A percentile compares a stretch with the other conserved stretches of the same genome.
Conservation (phyloP, 2,113 vertebrate species). For the Nipponia nippon region DNA sequence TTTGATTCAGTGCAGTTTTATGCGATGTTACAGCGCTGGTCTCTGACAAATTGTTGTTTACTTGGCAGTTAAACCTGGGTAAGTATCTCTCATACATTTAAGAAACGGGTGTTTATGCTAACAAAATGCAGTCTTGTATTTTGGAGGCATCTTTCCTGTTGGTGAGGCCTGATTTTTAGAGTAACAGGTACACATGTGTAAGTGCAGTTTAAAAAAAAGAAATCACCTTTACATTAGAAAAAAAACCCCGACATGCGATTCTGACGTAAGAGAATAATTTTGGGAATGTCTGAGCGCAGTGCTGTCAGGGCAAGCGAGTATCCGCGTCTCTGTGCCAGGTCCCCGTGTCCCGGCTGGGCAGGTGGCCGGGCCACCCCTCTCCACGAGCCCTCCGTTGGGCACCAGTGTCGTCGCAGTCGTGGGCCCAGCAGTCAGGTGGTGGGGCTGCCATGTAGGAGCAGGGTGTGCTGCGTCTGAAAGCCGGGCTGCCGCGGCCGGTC, state of each 20-base stretch:
- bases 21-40: not conserved
- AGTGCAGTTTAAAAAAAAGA: not conserved
- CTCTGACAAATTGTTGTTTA: not conserved
- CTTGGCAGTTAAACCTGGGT: not conserved
- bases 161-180: not conserved
- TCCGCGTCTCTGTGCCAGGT: rapidly evolving
- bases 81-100: not conserved
- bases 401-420: rapidly evolving
- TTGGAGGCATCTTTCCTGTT: not conserved
- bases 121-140: not conserved
- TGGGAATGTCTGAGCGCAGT: not conserved
- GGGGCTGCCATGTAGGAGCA: not conserved
- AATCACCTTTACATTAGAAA: not conserved
- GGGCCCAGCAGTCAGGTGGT: not conserved
- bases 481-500: rapidly evolving
- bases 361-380: not conserved
- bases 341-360: rapidly evolving
- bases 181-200: not conserved
- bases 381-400: not conserved
- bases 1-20: not conserved
- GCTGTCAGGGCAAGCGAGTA: not conserved
- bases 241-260: not conserved
- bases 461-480: not conserved
- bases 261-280: not conserved
- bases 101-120: not conserved